Evolutionary conservation across 2,113 vertebrate genomes (phyloP), one percentile per base, ranked within the genome.

Genomic region (Sinosuthora webbiana): DNA sequence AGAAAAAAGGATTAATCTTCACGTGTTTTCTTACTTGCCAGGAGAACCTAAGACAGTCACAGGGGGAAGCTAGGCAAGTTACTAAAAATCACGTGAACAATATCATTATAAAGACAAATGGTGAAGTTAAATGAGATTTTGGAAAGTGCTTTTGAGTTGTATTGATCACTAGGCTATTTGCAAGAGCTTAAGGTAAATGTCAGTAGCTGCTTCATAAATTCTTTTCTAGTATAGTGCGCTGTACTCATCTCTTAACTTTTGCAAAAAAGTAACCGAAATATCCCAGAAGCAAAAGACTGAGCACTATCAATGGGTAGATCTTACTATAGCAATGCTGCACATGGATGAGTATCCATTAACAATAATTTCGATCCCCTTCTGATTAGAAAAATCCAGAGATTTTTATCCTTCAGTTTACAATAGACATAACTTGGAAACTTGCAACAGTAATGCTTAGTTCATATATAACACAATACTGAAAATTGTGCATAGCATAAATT

Each of bases 311-410:
- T 45, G 1, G 41, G 41, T 7, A 44, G 12, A 44, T 22, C 0
- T 2, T 5, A 24, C 1, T 24, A 44, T 0, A 63, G 23, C 31
- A 21, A 4, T 0, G 0, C 10, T 7, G 8, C 3, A 11, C 4
- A 0, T 2, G 5, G 4, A 1, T 3, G 2, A 17, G 0, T 3
- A 60, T 4, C 3, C 1, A 1, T 3, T 6, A 31, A 0, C 2
- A 27, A 0, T 3, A 4, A 57, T 4, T 16, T 13, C 0, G 1
- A 21, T 30, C 27, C 5, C 25, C 15, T 41, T 2, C 4, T 0
- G 0, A 33, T 6, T 11, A 41, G 8, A 19, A 52, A 52, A 49
- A 5, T 5, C 2, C 3, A n/a, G 5, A 19, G n/a, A 50, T 17
- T 52, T 11, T 0, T 23, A 12, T 7, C 2, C 2, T 39, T 39